Evolutionary conservation across 2,113 vertebrate genomes (phyloP).

Genomic region (Elachura formosa): DNA sequence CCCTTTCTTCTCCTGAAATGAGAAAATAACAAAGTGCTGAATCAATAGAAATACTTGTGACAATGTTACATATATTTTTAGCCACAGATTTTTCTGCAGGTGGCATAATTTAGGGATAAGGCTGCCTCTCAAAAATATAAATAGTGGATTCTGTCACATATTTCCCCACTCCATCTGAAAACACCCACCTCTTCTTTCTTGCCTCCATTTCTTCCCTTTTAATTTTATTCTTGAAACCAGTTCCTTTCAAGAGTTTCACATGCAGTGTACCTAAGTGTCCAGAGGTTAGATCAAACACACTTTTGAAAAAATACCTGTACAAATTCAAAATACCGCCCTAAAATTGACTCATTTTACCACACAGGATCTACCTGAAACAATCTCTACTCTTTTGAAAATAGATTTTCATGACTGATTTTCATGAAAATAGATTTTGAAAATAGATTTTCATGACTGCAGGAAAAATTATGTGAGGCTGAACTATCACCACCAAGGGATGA

Average conservation of each 20-base stretch:
- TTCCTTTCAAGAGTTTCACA: background rate
- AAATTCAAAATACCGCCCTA: background rate
- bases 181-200: background rate
- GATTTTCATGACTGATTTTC: background rate
- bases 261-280: background rate
- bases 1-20: slow-evolving; percentile 43
- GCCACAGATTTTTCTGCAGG: background rate
- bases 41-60: background rate
- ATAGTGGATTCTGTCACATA: background rate
- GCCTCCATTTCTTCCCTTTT: background rate
- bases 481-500: slow-evolving; percentile 51
- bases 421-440: too few relatives aligned
- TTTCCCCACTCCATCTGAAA: background rate
- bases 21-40: background rate
- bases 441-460: background rate
- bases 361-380: background rate
- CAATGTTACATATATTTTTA: background rate
- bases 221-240: background rate
- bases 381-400: background rate
- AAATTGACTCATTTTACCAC: background rate
- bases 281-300: background rate
- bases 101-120: background rate
- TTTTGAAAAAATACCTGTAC: background rate
- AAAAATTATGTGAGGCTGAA: slow-evolving; percentile 48
- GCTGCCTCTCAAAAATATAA: background rate